A percentile compares a stretch with the other conserved stretches of the same genome.
phyloP scores from a whole-genome alignment of 1,140 invertebrate species.

The Drosophila santomea region DNA sequence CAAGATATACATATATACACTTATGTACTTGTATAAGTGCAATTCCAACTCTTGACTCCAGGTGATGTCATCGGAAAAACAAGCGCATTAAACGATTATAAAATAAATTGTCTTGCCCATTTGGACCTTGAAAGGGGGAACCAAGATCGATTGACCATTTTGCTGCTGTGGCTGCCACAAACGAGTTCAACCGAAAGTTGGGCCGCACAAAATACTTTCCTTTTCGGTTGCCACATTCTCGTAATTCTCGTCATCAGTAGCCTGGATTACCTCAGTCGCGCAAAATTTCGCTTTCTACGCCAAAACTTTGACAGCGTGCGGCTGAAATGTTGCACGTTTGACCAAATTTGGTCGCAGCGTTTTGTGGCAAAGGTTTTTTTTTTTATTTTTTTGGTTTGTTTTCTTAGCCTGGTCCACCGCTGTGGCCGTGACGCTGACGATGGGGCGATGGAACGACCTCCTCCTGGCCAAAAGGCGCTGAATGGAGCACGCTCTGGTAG shows the following conservation, averaged over 20 bases:
- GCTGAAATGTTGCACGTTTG: conserved; percentile 81
- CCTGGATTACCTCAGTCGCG: conserved; percentile 66
- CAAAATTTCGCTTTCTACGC: conserved; percentile 79
- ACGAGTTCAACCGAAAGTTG: conserved; percentile 5
- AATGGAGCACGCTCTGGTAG: conserved; percentile 70
- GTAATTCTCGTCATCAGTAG: conserved; percentile 51
- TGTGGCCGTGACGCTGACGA: conserved; percentile 36
- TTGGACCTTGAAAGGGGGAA: conserved; percentile 23
- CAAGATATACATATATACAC: background rate
- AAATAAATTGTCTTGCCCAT: conserved; percentile 33
- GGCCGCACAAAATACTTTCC: conserved; percentile 47
- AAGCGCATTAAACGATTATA: conserved; percentile 45
- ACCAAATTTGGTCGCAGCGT: conserved; percentile 72
- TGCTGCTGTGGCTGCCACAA: conserved; percentile 5
- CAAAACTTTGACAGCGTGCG: conserved; percentile 76
- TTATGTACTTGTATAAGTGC: background rate
- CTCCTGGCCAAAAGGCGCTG: conserved; percentile 57
- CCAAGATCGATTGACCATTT: conserved; percentile 16
- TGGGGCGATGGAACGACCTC: conserved; percentile 51
- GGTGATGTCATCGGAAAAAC: conserved; percentile 52
- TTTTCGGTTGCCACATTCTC: conserved; percentile 55
- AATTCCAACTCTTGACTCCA: background rate
- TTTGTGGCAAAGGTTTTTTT: conserved; percentile 17
- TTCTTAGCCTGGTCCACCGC: conserved; percentile 6
- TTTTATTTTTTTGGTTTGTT: background rate